Evolutionary conservation across 2,113 vertebrate species (phyloP).

Genomic region (Desmodus rotundus): DNA sequence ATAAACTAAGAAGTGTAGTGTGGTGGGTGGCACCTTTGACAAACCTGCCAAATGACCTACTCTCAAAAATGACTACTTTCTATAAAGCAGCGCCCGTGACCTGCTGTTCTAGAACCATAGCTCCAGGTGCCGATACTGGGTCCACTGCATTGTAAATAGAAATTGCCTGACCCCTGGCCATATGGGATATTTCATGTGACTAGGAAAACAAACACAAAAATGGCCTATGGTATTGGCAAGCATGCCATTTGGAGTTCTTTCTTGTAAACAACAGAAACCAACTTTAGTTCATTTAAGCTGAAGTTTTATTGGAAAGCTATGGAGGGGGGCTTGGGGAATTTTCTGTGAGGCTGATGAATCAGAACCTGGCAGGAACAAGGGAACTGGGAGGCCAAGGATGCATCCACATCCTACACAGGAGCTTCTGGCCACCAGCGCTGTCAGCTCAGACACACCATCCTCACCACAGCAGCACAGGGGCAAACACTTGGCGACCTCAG

Average conservation of each 20-base stretch:
- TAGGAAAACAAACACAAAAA: not conserved
- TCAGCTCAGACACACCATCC: not conserved
- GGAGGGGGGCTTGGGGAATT: not conserved
- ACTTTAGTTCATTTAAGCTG: not conserved
- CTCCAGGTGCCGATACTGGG: not conserved
- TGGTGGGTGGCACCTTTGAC: not conserved
- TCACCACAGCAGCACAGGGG: not conserved
- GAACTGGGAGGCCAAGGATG: not conserved
- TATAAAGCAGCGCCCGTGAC: not conserved
- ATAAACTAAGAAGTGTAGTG: not conserved
- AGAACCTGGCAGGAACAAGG: not conserved
- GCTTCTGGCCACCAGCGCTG: not conserved
- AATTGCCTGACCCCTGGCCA: not conserved
- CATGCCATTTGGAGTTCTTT: not conserved
- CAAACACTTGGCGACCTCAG: not conserved
- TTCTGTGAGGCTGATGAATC: not conserved
- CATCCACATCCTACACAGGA: not conserved
- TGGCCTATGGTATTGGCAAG: not conserved
- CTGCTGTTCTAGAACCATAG: not conserved
- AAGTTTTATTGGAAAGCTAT: conserved; percentile 17
- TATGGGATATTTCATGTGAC: not conserved
- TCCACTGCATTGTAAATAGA: not conserved
- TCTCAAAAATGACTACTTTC: not conserved
- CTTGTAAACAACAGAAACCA: conserved; percentile 38
- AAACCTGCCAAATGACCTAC: not conserved